Evolutionary conservation across 2,888 invertebrate genomes (phyloP).

Genomic region (Pterostichus niger): DNA sequence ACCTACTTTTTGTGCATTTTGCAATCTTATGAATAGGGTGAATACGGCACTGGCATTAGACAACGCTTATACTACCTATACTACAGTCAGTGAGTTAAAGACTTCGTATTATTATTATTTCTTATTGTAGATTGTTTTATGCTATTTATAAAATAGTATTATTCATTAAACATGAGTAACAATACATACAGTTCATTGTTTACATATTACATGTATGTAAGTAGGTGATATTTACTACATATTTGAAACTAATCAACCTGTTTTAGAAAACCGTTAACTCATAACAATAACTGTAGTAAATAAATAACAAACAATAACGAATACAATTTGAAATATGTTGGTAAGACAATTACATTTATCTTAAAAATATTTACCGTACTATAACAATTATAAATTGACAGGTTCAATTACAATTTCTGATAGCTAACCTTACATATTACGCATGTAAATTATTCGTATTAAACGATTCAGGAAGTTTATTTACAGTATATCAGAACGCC

Average conservation of each 20-base stretch:
- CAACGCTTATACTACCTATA: too few relatives aligned
- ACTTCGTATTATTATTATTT: too few relatives aligned
- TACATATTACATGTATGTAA: conserved; percentile 25
- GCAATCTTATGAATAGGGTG: too few relatives aligned
- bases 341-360: conserved; percentile 24
- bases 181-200: conserved; percentile 20
- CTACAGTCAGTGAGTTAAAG: too few relatives aligned
- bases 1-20: too few relatives aligned
- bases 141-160: not conserved
- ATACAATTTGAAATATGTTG: conserved; percentile 23
- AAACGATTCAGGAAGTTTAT: conserved; percentile 15
- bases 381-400: conserved; percentile 34
- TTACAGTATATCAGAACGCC: too few relatives aligned
- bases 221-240: conserved; percentile 18
- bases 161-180: conserved; percentile 7
- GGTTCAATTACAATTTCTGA: conserved; percentile 33
- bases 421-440: conserved; percentile 26
- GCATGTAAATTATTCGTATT: conserved; percentile 10
- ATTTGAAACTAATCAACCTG: conserved; percentile 33
- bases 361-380: conserved; percentile 46
- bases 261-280: conserved; percentile 45
- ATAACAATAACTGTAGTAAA: conserved; percentile 51
- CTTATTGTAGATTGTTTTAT: not conserved
- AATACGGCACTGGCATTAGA: too few relatives aligned
- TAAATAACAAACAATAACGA: conserved; percentile 30